Percentiles rank a stretch among this genome's conserved stretches.
Conservation (phyloP, 2,888 invertebrate species). For the Zygothrica quintamaculata region DNA sequence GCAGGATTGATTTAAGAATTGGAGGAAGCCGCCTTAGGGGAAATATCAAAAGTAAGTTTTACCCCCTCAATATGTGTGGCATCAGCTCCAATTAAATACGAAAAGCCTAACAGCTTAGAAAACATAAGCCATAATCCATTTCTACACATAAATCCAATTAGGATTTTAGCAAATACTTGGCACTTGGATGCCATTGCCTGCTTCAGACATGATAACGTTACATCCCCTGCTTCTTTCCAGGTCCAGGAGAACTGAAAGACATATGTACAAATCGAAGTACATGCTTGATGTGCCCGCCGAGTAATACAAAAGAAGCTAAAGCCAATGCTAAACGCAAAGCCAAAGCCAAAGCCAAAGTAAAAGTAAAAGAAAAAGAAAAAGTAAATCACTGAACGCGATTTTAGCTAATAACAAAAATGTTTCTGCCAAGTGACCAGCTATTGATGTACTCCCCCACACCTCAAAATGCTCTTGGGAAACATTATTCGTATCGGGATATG, state of each 20-base stretch:
- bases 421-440: conserved; percentile 61
- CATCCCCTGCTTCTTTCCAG: neutral
- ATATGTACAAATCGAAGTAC: conserved; percentile 64
- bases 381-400: conserved; percentile 82
- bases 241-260: conserved; percentile 20
- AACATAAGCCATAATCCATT: conserved; percentile 78
- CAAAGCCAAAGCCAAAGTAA: no score
- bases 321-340: no score
- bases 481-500: conserved; percentile 60
- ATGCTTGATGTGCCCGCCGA: conserved; percentile 41
- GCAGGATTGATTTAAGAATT: conserved; percentile 13
- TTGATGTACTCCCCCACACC: neutral
- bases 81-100: conserved; percentile 61
- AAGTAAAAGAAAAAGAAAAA: conserved; percentile 68
- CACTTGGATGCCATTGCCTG: conserved; percentile 61
- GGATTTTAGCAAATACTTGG: conserved; percentile 70
- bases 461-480: conserved; percentile 74
- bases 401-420: conserved; percentile 82
- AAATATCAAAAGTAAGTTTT: conserved; percentile 1
- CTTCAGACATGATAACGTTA: conserved; percentile 50
- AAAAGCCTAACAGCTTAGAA: conserved; percentile 45
- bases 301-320: conserved; percentile 76
- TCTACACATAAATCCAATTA: conserved; percentile 80
- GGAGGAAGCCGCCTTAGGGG: conserved; percentile 10
- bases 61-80: conserved; percentile 9